Evolutionary conservation across 2,113 vertebrate species (phyloP), one percentile per base, ranked within the genome.

Genomic region (Saimiri boliviensis): DNA sequence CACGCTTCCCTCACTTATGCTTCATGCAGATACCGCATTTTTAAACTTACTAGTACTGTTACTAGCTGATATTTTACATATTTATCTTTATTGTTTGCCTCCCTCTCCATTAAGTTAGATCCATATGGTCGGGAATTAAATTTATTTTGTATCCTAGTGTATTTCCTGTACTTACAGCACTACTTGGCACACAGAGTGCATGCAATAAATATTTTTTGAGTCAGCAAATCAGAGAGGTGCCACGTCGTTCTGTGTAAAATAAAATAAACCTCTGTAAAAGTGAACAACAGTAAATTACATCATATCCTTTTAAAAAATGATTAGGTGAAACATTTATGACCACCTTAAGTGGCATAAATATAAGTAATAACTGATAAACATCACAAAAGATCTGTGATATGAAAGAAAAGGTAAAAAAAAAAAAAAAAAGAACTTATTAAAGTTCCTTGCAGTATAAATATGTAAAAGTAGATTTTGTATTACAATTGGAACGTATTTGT

Each of bases 121-220:
- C 6, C 20, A 1, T 40, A 76, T 54, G 27, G 8, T 5, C 17
- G 91, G 40, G n/a, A 12, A 27, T 52, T 77, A 89, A 21, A 23
- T 70, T 86, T 49, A 8, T 80, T 79, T 79, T 80, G 30, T 79
- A 37, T 52, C 16, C 32, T 71, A 27, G 5, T 63, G 2, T 79
- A 83, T 66, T 93, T 14, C 14, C 35, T 89, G 13, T 25, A 81
- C 16, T 49, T 88, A 52, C 79, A 74, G 63, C 4, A 80, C 63
- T n/a, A 25, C 21, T 76, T 49, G 17, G 9, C n/a, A 87, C 3
- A 8, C 45, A 90, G 6, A 74, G 19, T 19, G 4, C 37, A 60
- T 80, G 27, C 11, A 42, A 74, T 89, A 88, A 81, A 47, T 81
- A 71, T 56, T 82, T 86, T 23, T 71, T 89, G 37, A 97, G 81